Evolutionary conservation across 2,797 vertebrate genomes (phyloP).

Genomic region (Delichon dasypus): DNA sequence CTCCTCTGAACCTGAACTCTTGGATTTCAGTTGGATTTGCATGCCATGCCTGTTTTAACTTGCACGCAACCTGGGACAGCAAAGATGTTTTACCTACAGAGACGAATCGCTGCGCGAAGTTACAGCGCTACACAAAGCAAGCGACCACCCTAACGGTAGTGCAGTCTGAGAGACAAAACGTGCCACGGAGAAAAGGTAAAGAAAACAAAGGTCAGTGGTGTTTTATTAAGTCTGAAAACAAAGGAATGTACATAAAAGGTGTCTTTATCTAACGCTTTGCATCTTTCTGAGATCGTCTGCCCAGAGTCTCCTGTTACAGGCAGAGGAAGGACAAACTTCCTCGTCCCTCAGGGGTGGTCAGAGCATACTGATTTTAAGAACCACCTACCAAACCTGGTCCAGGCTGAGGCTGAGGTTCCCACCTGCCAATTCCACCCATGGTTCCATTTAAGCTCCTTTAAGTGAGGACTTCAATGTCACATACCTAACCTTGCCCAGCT

Average conservation of each 20-base stretch:
- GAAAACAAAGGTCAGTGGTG: conserved; percentile 2
- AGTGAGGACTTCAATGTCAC: background rate
- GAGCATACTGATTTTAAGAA: background rate
- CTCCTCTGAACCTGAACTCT: background rate
- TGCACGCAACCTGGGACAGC: background rate
- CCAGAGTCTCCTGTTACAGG: background rate
- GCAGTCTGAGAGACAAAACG: background rate
- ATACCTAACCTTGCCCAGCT: background rate
- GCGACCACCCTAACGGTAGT: background rate
- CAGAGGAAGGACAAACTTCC: background rate
- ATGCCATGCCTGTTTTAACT: conserved; percentile 2
- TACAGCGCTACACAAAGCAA: background rate
- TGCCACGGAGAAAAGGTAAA: background rate
- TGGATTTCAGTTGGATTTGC: conserved; percentile 11
- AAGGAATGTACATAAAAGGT: background rate
- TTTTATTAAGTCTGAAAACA: background rate
- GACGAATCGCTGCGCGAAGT: background rate
- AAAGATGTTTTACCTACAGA: conserved; percentile 30
- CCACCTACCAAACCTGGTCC: background rate
- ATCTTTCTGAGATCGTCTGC: background rate
- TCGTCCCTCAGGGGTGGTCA: background rate
- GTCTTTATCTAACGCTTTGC: background rate
- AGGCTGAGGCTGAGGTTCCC: background rate
- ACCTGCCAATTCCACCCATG: background rate
- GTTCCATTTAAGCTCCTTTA: background rate